Evolutionary conservation across 2,113 vertebrate genomes (phyloP).

Genomic region (Ardeotis arabs): DNA sequence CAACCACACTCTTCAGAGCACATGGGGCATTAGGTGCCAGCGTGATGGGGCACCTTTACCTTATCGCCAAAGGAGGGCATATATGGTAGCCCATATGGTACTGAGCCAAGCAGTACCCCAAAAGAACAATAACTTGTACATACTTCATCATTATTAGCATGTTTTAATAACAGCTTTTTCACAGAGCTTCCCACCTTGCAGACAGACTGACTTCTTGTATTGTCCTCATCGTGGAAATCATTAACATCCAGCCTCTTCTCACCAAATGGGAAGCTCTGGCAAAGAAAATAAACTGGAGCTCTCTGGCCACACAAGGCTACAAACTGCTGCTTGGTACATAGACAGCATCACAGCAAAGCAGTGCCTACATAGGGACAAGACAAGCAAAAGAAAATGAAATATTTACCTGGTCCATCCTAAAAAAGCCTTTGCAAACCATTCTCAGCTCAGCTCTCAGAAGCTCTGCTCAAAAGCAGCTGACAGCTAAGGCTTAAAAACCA

Average conservation of each 20-base stretch:
- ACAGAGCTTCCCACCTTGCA: neutral
- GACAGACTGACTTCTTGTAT: neutral
- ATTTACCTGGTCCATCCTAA: neutral
- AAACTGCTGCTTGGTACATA: neutral
- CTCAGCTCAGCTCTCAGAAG: neutral
- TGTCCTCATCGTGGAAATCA: fast-evolving
- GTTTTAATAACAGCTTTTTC: neutral
- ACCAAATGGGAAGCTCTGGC: neutral
- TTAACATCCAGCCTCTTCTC: neutral
- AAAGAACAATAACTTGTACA: neutral
- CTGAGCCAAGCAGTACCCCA: neutral
- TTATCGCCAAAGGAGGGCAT: neutral
- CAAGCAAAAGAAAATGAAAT: neutral
- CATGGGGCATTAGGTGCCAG: neutral
- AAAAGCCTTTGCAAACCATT: neutral
- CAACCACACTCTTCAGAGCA: neutral
- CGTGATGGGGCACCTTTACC: neutral
- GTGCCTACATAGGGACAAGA: neutral
- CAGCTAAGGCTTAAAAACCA: neutral
- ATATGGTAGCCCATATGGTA: neutral
- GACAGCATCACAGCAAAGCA: neutral
- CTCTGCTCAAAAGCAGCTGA: neutral
- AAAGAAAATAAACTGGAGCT: neutral
- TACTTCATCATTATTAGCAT: neutral
- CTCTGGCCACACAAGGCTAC: neutral